Conservation (phyloP, 2,797 vertebrate genomes). For the Gambusia yucatana region DNA sequence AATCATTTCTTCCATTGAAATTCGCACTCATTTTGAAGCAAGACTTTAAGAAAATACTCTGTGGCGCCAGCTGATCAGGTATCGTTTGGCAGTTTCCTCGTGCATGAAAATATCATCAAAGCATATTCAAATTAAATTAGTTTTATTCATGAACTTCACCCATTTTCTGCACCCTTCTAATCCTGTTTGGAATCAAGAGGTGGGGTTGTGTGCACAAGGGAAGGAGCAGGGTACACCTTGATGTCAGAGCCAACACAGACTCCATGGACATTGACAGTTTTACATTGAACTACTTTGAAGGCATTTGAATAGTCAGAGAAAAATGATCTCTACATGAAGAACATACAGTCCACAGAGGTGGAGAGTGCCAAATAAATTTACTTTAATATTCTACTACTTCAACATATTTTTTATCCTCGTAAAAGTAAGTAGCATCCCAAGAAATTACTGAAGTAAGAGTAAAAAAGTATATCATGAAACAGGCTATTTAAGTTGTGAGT, state of each 20-base stretch:
- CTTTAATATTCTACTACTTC: background rate
- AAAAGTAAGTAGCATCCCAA: background rate
- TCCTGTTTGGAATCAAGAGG: background rate
- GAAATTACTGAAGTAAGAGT: background rate
- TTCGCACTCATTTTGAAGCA: background rate
- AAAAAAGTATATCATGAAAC: no score
- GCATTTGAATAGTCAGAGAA: background rate
- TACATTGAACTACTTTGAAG: background rate
- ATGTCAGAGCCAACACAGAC: background rate
- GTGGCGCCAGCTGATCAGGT: background rate
- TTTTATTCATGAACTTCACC: conserved; percentile 3
- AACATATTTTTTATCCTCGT: background rate
- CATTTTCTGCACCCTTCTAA: background rate
- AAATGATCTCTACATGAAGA: background rate
- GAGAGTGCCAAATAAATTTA: background rate
- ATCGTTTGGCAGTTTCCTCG: background rate
- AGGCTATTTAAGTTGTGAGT: no score
- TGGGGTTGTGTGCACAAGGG: background rate
- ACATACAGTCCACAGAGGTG: background rate
- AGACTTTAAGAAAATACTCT: background rate
- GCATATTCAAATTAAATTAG: background rate
- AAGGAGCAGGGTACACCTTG: background rate
- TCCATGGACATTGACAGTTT: background rate
- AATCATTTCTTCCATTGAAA: background rate
- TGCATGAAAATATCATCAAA: background rate